Evolutionary conservation across 2,113 vertebrate genomes (phyloP).

Genomic region (Maccullochella peelii): DNA sequence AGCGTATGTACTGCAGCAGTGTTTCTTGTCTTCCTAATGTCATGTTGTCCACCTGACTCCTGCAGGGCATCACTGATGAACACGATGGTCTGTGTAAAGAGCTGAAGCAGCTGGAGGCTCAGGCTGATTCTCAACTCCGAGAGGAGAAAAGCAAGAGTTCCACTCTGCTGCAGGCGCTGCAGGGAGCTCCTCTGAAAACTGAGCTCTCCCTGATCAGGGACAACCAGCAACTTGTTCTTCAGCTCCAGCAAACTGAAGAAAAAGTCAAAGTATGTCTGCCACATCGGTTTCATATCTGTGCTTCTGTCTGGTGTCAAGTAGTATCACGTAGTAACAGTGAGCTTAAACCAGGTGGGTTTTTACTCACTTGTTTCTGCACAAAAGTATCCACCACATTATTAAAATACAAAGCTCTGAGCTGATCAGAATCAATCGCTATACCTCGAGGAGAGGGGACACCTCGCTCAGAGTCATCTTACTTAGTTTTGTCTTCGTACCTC

Average conservation of each 20-base stretch:
- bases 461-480: too few relatives aligned
- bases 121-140: conserved; percentile 38
- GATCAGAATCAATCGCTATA: neutral
- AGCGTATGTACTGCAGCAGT: neutral
- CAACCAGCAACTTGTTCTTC: conserved; percentile 55
- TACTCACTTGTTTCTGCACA: neutral
- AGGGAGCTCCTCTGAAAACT: conserved; percentile 37
- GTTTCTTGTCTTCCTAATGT: neutral
- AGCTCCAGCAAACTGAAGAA: conserved; percentile 60
- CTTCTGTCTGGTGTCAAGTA: neutral
- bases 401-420: neutral
- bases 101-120: conserved; percentile 50
- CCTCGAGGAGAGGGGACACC: neutral
- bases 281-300: neutral
- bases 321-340: neutral
- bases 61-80: conserved; percentile 44
- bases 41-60: neutral
- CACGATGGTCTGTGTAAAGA: neutral
- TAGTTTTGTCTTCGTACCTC: too few relatives aligned
- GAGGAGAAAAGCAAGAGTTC: conserved; percentile 65
- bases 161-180: conserved; percentile 64
- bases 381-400: neutral
- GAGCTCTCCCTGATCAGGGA: conserved; percentile 62
- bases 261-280: conserved; percentile 55
- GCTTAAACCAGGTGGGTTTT: neutral